Conservation (phyloP, 2,113 vertebrate species). For the Bubo scandiacus region DNA sequence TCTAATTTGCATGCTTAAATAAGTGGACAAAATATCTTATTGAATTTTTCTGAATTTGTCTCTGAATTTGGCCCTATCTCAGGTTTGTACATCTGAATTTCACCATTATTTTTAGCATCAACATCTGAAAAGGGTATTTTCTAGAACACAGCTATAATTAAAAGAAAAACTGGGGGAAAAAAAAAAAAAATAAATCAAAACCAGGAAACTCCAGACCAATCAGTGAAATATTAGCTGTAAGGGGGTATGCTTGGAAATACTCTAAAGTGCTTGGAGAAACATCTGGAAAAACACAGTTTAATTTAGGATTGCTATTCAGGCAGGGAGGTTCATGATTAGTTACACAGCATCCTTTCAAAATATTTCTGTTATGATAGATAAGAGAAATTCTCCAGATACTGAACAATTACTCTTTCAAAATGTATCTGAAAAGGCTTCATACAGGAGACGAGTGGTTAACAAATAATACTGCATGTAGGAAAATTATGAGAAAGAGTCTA, state of each 20-base stretch:
- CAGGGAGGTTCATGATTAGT: background rate
- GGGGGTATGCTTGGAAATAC: background rate
- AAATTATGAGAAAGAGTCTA: background rate
- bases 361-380: background rate
- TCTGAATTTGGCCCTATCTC: background rate
- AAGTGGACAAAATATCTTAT: background rate
- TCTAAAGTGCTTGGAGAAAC: background rate
- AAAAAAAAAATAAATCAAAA: background rate
- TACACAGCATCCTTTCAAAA: constrained; percentile 7
- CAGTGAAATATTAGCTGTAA: background rate
- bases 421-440: background rate
- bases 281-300: constrained; percentile 10
- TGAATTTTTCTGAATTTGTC: background rate
- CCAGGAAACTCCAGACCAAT: background rate
- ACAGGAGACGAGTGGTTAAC: background rate
- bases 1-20: background rate
- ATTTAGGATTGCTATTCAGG: constrained; percentile 24
- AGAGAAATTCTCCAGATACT: background rate
- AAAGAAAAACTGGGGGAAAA: too few relatives aligned
- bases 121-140: background rate
- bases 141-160: background rate
- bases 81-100: background rate
- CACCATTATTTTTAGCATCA: background rate
- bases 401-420: background rate
- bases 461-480: background rate